A percentile compares a stretch with the other conserved stretches of the same genome.
Evolutionary conservation across 1,140 invertebrate genomes (phyloP).

Genomic region (Andrena cerasifolii): DNA sequence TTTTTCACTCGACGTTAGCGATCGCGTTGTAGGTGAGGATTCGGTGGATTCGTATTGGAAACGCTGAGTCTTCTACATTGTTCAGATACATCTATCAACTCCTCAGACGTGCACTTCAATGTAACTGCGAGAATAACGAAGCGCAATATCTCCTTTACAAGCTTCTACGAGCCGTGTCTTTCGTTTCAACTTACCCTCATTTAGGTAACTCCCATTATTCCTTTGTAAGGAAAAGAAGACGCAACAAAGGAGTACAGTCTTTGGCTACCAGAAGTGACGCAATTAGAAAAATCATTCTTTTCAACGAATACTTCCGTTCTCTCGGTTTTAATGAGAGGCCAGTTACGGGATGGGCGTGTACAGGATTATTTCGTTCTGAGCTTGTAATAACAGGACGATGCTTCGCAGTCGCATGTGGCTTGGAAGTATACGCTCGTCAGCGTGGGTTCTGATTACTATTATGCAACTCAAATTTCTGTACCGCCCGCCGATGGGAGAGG

Average conservation of each 20-base stretch:
- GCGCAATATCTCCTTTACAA: neutral
- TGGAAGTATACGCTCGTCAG: neutral
- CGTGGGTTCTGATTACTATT: conserved; percentile 45
- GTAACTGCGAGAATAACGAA: neutral
- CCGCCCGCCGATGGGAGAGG: neutral
- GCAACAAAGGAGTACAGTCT: conserved; percentile 1
- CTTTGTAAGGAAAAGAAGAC: neutral
- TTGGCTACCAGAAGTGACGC: too few species aligned
- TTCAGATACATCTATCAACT: neutral
- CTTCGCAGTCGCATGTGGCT: neutral
- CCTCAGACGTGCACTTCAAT: neutral
- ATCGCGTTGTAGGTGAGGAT: too few species aligned
- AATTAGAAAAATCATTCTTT: neutral
- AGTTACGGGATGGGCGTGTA: neutral
- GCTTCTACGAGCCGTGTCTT: neutral
- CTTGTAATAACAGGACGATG: conserved; percentile 4
- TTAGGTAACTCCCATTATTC: conserved; percentile 2
- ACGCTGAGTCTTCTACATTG: neutral
- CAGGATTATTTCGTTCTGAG: neutral
- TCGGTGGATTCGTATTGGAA: too few species aligned
- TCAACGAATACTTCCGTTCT: neutral
- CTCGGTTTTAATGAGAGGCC: neutral
- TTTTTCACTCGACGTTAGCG: too few species aligned
- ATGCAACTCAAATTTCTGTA: conserved; percentile 17
- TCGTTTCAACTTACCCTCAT: conserved; percentile 1